These are phyloP conservation scores for Brachymystax lenok DNA, from an alignment of 2,797 vertebrate genomes.

Conservation along the genomic window DNA sequence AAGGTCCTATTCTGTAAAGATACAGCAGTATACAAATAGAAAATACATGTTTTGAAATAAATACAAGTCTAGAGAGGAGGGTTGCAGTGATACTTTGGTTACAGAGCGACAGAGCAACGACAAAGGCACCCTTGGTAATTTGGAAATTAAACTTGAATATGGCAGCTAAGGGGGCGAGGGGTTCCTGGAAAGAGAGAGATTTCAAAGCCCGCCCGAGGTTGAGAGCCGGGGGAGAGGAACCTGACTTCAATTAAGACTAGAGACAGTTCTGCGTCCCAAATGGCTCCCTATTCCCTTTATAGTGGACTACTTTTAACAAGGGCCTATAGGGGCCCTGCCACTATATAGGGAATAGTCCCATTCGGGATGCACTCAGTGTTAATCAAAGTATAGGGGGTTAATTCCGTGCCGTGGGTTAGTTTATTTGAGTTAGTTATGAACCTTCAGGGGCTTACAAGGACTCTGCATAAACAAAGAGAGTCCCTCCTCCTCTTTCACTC, in stretches of 20 bases:
- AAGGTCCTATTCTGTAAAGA: background rate
- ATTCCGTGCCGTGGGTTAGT: background rate
- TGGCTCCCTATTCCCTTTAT: background rate
- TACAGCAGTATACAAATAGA: background rate
- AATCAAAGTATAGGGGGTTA: conserved; percentile 14
- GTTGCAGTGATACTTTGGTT: background rate
- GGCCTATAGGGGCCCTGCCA: background rate
- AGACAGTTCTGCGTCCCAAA: background rate
- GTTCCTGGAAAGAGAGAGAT: background rate
- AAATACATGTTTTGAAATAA: too few species aligned
- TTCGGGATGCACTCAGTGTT: background rate
- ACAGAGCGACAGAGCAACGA: background rate
- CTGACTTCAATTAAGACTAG: background rate
- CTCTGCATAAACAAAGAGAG: background rate
- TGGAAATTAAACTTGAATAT: conserved; percentile 9
- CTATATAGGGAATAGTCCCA: background rate
- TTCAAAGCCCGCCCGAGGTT: conserved; percentile 14
- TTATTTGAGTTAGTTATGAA: conserved; percentile 8
- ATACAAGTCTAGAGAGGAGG: background rate
- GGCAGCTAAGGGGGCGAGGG: background rate
- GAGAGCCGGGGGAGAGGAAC: background rate
- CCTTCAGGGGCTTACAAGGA: background rate
- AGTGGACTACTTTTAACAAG: background rate
- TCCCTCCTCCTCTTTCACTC: background rate
- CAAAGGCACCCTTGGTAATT: conserved; percentile 13